Conservation (phyloP, 2,113 vertebrate genomes). For the Danionella cerebrum region DNA sequence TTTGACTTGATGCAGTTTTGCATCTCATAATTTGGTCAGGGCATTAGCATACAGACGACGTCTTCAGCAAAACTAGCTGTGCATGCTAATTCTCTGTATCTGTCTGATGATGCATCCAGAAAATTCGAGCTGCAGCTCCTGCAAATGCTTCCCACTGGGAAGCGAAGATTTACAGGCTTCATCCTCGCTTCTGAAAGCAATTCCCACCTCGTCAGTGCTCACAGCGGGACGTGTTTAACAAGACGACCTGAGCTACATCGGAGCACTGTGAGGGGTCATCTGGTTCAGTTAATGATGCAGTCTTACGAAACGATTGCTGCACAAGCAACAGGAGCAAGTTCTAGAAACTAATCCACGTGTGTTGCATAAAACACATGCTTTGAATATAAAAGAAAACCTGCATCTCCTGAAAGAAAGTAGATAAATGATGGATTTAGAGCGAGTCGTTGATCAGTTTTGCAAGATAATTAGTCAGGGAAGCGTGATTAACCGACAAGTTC, state of each 20-base stretch:
- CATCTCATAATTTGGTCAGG: no score
- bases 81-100: no score
- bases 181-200: slow-evolving; percentile 11
- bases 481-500: neutral
- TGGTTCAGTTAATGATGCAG: neutral
- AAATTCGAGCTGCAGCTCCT: neutral
- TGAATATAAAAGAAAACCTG: no score
- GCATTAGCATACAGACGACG: no score
- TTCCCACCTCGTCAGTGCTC: slow-evolving; percentile 5
- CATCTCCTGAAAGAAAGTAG: no score
- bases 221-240: slow-evolving; percentile 11
- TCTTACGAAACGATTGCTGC: neutral
- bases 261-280: neutral
- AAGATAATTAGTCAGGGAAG: slow-evolving; percentile 8
- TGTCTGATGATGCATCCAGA: no score
- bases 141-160: neutral
- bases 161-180: neutral
- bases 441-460: slow-evolving; percentile 5
- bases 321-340: no score
- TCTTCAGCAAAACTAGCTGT: no score
- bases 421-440: no score
- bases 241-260: slow-evolving; percentile 1
- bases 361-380: no score
- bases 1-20: no score
- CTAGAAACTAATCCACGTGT: no score